Evolutionary conservation across 1,140 invertebrate genomes (phyloP).

Genomic region (Octopus bimaculoides): DNA sequence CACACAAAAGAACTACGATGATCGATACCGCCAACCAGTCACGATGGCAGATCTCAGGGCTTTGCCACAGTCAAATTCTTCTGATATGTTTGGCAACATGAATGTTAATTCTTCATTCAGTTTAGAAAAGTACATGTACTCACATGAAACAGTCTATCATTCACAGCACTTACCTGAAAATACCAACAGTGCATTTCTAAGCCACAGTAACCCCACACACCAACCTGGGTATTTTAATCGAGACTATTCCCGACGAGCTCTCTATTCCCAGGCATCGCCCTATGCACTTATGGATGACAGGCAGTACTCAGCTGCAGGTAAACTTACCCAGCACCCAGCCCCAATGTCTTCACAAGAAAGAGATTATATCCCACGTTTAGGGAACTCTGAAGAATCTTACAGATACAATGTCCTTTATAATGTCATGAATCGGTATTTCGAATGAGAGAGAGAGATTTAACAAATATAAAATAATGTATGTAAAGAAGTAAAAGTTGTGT

Average conservation of each 20-base stretch:
- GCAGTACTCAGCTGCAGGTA: conserved; percentile 37
- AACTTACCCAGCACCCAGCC: conserved; percentile 39
- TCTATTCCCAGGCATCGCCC: conserved; percentile 45
- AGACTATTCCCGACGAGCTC: conserved; percentile 43
- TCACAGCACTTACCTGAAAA: conserved; percentile 46
- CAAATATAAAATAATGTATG: background rate
- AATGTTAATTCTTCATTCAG: conserved; percentile 48
- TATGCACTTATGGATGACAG: conserved; percentile 48
- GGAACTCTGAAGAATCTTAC: conserved; percentile 44
- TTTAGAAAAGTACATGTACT: conserved; percentile 47
- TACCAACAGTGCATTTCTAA: conserved; percentile 47
- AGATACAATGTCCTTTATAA: conserved; percentile 52
- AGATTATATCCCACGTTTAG: conserved; percentile 41
- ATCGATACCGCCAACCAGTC: conserved; percentile 46
- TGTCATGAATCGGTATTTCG: conserved; percentile 50
- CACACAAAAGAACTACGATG: conserved; percentile 48
- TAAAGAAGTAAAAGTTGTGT: background rate
- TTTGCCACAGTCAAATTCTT: conserved; percentile 40
- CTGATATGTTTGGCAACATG: conserved; percentile 48
- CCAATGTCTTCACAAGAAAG: conserved; percentile 36
- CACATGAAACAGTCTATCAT: conserved; percentile 45
- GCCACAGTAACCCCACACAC: conserved; percentile 42
- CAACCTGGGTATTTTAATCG: conserved; percentile 45
- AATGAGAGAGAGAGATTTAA: conserved; percentile 16
- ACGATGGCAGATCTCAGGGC: conserved; percentile 45